Conservation (phyloP, 2,113 vertebrate genomes). For the Spheniscus mendiculus region DNA sequence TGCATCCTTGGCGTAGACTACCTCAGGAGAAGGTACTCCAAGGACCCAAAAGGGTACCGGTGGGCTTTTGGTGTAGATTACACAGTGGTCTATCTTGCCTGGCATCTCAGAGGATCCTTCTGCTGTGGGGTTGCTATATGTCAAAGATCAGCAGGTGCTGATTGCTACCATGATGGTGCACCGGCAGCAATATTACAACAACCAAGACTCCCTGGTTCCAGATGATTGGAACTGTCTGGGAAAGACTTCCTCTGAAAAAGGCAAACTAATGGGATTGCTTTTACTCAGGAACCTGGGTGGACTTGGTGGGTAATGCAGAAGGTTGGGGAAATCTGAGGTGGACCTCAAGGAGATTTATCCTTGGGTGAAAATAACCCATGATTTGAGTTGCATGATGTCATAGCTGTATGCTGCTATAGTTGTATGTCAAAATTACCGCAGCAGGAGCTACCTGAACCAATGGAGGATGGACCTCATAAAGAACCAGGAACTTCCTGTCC, state of each 20-base stretch:
- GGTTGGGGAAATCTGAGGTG: neutral
- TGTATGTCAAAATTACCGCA: neutral
- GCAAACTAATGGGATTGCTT: neutral
- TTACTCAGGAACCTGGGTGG: neutral
- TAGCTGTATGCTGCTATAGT: neutral
- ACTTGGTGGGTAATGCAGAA: neutral
- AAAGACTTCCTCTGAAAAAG: neutral
- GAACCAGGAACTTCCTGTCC: neutral
- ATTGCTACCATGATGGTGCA: neutral
- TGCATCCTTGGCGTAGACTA: neutral
- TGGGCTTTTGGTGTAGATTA: neutral
- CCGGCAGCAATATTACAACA: neutral
- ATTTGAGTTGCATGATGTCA: neutral
- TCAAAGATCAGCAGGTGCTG: neutral
- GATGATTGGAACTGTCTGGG: neutral
- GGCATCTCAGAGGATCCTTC: neutral
- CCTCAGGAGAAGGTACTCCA: neutral
- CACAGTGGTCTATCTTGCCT: neutral
- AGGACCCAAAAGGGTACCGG: accelerated
- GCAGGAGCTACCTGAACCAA: neutral
- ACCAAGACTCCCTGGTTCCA: neutral
- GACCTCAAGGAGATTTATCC: neutral
- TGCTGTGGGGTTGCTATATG: neutral
- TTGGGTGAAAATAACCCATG: neutral
- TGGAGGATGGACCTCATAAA: neutral